phyloP scores from a whole-genome alignment of 2,888 invertebrate species.

The Strigamia maritima region DNA sequence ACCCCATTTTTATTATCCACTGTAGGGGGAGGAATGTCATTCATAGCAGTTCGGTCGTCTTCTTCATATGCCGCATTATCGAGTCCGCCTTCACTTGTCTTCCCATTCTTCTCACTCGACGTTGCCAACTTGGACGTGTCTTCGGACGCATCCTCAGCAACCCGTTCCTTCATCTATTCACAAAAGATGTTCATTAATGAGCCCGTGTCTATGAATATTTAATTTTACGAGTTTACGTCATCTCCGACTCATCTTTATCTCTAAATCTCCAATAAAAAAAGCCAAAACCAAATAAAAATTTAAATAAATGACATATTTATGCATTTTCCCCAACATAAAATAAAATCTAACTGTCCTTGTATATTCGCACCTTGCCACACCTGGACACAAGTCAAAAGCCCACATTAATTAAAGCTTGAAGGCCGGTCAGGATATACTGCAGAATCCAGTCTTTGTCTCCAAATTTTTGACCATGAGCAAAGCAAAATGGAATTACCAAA shows the following conservation, averaged over 20 bases:
- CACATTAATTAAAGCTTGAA: not conserved
- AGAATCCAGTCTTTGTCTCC: not conserved
- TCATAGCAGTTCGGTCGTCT: not conserved
- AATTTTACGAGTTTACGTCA: no score
- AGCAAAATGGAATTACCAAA: not conserved
- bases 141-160: not conserved
- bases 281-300: no score
- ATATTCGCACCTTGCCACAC: not conserved
- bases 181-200: not conserved
- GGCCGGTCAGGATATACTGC: not conserved
- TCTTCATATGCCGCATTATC: not conserved
- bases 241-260: no score
- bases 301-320: no score
- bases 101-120: not conserved
- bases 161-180: not conserved
- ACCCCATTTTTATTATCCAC: not conserved
- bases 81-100: not conserved
- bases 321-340: no score
- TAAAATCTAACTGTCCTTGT: not conserved
- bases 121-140: not conserved
- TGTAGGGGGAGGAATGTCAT: not conserved
- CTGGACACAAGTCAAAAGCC: not conserved
- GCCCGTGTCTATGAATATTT: not conserved
- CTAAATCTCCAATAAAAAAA: no score
- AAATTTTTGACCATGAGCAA: not conserved